phyloP scores from a whole-genome alignment of 2,888 invertebrate genomes.

The Ametastegia equiseti region DNA sequence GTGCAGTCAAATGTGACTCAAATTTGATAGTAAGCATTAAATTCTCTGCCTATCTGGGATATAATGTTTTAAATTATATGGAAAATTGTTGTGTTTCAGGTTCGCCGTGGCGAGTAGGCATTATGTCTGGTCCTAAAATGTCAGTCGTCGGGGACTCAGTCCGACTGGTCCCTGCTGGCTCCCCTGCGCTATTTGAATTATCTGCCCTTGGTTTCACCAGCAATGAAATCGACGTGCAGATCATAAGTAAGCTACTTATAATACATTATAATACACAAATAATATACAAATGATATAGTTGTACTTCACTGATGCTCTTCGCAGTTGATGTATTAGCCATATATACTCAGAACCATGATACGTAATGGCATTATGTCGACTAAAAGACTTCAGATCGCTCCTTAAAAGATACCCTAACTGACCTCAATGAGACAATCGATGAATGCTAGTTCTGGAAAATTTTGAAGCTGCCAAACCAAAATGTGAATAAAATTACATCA shows the following conservation, averaged over 20 bases:
- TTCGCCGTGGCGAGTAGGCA: slow-evolving; percentile 96
- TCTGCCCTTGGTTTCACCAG: slow-evolving; percentile 82
- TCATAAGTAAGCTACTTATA: slow-evolving; percentile 76
- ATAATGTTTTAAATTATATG: neutral
- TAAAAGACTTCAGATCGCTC: neutral
- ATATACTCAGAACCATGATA: neutral
- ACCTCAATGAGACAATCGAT: neutral
- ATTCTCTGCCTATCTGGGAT: neutral
- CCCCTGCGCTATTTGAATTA: slow-evolving; percentile 93
- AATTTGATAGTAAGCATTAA: neutral
- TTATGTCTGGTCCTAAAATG: slow-evolving; percentile 87
- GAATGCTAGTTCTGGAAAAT: no score
- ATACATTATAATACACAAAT: slow-evolving; percentile 1
- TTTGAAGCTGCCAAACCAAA: neutral
- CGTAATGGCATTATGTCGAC: neutral
- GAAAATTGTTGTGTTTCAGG: slow-evolving; percentile 79
- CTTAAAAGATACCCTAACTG: neutral
- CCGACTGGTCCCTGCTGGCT: slow-evolving; percentile 92
- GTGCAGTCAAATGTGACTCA: neutral
- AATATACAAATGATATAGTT: neutral
- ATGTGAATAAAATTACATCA: no score
- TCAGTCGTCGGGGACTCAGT: slow-evolving; percentile 93
- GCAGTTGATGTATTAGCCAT: neutral
- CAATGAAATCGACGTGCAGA: slow-evolving; percentile 79
- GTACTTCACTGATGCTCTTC: neutral